phyloP scores from a whole-genome alignment of 2,113 vertebrate genomes.

The Phylloscopus trochilus region DNA sequence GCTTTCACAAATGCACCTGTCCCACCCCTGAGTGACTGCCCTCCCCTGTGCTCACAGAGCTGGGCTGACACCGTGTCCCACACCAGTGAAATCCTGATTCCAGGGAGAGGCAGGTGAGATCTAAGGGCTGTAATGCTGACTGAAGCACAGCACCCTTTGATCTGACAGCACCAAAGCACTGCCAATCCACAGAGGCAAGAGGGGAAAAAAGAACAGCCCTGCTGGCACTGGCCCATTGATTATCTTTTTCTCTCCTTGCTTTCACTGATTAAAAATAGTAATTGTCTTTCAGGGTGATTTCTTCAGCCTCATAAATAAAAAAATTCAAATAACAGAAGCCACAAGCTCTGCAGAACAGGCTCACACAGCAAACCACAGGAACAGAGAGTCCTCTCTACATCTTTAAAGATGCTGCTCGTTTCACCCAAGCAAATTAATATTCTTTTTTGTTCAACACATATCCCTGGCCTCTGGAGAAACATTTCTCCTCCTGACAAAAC shows the following conservation, averaged over 20 bases:
- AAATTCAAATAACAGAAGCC: background rate
- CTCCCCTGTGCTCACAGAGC: background rate
- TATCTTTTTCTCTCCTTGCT: background rate
- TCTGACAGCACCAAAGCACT: slow-evolving; percentile 26
- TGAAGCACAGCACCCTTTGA: slow-evolving; percentile 51
- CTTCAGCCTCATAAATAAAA: background rate
- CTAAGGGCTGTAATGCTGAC: slow-evolving; percentile 1
- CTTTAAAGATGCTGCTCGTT: background rate
- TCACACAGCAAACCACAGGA: background rate
- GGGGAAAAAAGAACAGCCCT: background rate
- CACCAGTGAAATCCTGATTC: fast-evolving
- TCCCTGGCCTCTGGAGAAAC: slow-evolving; percentile 4
- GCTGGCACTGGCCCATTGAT: background rate
- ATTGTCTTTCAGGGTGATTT: background rate
- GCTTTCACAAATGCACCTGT: background rate
- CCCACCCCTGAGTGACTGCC: background rate
- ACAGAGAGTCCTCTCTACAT: background rate
- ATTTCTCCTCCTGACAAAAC: slow-evolving; percentile 41
- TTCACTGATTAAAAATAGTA: background rate
- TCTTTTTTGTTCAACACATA: background rate
- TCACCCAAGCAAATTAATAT: slow-evolving; percentile 37
- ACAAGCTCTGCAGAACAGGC: background rate
- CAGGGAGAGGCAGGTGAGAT: background rate
- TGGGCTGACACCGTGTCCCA: background rate
- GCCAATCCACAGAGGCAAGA: background rate